Conservation (phyloP, 2,797 vertebrate species). For the Smutsia temminckii region DNA sequence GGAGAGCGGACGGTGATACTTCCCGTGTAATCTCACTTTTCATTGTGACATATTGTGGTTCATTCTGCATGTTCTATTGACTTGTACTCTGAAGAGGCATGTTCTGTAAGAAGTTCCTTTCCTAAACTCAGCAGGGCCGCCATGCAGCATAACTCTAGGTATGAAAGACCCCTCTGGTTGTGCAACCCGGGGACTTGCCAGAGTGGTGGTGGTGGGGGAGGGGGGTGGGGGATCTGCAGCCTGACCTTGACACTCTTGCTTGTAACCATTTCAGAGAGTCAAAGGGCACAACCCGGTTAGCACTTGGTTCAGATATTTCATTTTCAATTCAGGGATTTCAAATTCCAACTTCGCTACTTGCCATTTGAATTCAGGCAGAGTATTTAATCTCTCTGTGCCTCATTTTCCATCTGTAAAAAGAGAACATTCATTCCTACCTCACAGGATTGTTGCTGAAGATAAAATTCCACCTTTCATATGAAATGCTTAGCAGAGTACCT, state of each 20-base stretch:
- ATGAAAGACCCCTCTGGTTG: not conserved
- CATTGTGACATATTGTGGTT: conserved; percentile 22
- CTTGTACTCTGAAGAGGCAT: conserved; percentile 20
- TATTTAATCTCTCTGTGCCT: not conserved
- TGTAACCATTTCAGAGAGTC: not conserved
- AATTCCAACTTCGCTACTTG: conserved; percentile 20
- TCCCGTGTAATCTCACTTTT: not conserved
- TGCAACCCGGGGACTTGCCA: not conserved
- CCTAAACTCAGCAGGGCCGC: not conserved
- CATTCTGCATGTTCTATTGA: not conserved
- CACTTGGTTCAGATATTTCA: not conserved
- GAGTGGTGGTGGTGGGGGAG: too few species aligned
- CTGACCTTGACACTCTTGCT: not conserved
- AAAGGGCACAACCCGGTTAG: not conserved
- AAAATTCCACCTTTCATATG: not conserved
- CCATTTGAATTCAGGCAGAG: not conserved
- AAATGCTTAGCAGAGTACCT: not conserved
- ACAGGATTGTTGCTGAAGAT: not conserved
- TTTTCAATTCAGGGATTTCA: conserved; percentile 45
- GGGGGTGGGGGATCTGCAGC: not conserved
- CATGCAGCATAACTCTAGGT: not conserved
- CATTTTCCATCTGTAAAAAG: not conserved
- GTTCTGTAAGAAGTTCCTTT: not conserved
- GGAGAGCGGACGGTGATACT: not conserved
- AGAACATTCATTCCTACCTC: not conserved